Percentiles rank a stretch among this genome's conserved stretches.
Evolutionary conservation across 2,888 invertebrate species (phyloP).

Genomic region (Acronicta psi): DNA sequence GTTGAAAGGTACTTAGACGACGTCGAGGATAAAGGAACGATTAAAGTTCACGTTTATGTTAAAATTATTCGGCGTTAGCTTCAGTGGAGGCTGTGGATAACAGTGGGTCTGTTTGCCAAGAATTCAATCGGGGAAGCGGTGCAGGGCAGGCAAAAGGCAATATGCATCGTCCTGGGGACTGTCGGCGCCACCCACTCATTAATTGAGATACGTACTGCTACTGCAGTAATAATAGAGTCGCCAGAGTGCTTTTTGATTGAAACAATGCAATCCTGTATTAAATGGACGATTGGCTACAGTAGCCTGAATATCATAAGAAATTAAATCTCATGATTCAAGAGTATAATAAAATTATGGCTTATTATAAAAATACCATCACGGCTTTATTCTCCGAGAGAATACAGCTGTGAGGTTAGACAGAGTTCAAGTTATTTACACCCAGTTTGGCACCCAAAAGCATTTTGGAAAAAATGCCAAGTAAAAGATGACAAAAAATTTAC

Average conservation of each 20-base stretch:
- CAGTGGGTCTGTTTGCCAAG: slow-evolving; percentile 70
- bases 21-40: slow-evolving; percentile 51
- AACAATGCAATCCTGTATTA: slow-evolving; percentile 41
- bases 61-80: slow-evolving; percentile 38
- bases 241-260: slow-evolving; percentile 53
- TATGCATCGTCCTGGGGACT: slow-evolving; percentile 62
- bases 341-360: not conserved
- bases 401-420: too few relatives aligned
- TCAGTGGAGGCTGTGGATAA: slow-evolving; percentile 32
- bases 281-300: slow-evolving; percentile 24
- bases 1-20: slow-evolving; percentile 49
- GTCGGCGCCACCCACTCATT: slow-evolving; percentile 65
- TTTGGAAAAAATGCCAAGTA: too few relatives aligned
- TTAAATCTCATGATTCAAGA: not conserved
- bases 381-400: too few relatives aligned
- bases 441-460: too few relatives aligned
- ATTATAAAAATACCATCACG: not conserved
- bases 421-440: too few relatives aligned
- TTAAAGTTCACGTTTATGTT: slow-evolving; percentile 55
- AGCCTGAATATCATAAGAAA: not conserved
- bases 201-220: slow-evolving; percentile 75
- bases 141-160: slow-evolving; percentile 66
- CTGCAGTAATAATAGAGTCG: slow-evolving; percentile 59
- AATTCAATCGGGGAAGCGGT: slow-evolving; percentile 69
- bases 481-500: not conserved